Conservation (phyloP, 2,113 vertebrate species). For the Apus apus region DNA sequence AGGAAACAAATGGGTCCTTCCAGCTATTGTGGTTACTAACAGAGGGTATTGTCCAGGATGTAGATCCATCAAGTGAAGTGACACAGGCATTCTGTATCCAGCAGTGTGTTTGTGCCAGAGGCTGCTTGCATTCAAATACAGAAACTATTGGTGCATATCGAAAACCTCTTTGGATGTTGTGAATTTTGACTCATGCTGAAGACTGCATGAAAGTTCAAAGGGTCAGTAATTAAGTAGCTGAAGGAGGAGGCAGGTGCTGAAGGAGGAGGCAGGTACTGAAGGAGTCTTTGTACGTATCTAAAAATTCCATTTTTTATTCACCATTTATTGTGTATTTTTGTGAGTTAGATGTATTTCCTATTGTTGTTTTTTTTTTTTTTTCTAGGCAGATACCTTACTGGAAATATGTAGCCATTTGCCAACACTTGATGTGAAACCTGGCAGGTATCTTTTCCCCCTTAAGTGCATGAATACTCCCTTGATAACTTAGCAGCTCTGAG, state of each 20-base stretch:
- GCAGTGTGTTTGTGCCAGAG: background rate
- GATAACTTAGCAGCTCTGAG: background rate
- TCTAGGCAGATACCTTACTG: background rate
- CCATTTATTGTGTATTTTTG: background rate
- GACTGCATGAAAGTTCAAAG: background rate
- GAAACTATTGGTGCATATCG: background rate
- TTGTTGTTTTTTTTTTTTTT: background rate
- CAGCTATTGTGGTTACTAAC: background rate
- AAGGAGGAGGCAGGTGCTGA: background rate
- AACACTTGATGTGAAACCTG: background rate
- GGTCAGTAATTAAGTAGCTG: background rate
- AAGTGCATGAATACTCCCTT: background rate
- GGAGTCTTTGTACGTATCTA: background rate
- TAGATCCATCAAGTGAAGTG: background rate
- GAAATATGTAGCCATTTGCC: background rate
- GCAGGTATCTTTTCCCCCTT: background rate
- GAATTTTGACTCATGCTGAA: background rate
- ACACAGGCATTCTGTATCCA: background rate
- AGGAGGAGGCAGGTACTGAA: background rate
- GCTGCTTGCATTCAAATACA: background rate
- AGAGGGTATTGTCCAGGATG: background rate
- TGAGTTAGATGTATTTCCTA: background rate
- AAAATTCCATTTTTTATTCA: background rate
- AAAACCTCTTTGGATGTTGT: background rate
- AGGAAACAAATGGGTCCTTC: background rate